Evolutionary conservation across 1,140 invertebrate species (phyloP), one percentile per base, ranked within the genome.

Genomic region (Lasaia peninsularis): DNA sequence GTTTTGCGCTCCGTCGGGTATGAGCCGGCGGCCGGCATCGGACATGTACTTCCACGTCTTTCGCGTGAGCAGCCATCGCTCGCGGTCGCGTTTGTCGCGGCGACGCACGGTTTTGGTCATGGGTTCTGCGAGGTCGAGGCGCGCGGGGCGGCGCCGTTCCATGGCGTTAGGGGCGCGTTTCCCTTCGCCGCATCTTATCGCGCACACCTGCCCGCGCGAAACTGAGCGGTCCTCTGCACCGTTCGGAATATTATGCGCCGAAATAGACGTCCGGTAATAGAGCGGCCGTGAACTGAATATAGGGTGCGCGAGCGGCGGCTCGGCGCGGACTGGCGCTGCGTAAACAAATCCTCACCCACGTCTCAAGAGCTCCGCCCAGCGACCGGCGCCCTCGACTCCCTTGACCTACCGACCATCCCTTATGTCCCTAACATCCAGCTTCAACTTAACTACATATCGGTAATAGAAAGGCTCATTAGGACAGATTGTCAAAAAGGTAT

Each of bases 31-130:
- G n/a, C 95, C 95, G 9, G 95, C 95, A 69, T 97, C 95, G 0
- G 95, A 92, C 96, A 97, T 97, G 78, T 96, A 96, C 58, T 95
- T 91, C 96, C 96, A 97, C 14, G 96, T 96, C 86, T 97, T 97
- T 21, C 95, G 89, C 4, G 95, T 96, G 16, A 96, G 90, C 28
- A 97, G 88, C 96, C 96, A 97, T 86, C 96, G 91, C 80, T 96
- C 94, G 67, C 93, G 93, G 35, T 91, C 90, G 34, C 52, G 52
- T 37, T 91, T 90, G 54, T 92, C 93, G 37, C 91, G 91, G 58
- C 88, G 88, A 53, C 88, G 78, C 51, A 83, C 73, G 28, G 84
- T 84, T 74, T 91, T 91, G 59, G 87, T 90, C 90, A 91, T 92
- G 77, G 75, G 69, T 63, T 84, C 77, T 57, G 67, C 67, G 67